Percentiles rank a stretch among this genome's conserved stretches.
Evolutionary conservation across 2,797 vertebrate genomes (phyloP).

Genomic region (Alectoris magna): DNA sequence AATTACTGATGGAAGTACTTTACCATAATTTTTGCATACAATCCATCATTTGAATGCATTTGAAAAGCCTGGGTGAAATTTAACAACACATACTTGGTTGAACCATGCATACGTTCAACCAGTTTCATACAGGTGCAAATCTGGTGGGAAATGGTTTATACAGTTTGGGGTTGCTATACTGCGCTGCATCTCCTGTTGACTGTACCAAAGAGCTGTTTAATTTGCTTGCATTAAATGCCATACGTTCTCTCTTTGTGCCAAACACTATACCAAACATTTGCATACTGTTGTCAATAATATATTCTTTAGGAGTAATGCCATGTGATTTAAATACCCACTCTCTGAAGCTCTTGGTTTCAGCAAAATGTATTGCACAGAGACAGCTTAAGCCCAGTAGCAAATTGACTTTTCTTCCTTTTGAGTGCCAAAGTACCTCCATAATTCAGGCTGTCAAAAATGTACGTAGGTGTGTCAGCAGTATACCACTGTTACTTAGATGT

Average conservation of each 20-base stretch:
- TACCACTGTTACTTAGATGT: neutral
- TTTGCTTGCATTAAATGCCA: conserved; percentile 8
- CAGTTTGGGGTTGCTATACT: neutral
- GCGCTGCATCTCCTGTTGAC: neutral
- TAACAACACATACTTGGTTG: neutral
- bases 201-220: neutral
- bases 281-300: neutral
- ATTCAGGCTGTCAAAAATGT: neutral
- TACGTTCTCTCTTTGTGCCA: conserved; percentile 6
- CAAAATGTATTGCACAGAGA: neutral
- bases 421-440: neutral
- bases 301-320: conserved; percentile 2
- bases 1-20: neutral
- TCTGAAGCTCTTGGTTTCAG: neutral
- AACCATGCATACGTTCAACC: neutral
- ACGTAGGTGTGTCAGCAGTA: neutral
- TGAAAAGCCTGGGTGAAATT: neutral
- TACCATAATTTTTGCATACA: neutral
- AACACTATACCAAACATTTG: neutral
- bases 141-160: neutral
- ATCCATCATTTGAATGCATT: neutral
- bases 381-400: neutral
- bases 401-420: neutral
- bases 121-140: neutral
- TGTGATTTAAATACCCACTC: neutral